Evolutionary conservation across 2,113 vertebrate species (phyloP).

Genomic region (Takifugu bimaculatus): DNA sequence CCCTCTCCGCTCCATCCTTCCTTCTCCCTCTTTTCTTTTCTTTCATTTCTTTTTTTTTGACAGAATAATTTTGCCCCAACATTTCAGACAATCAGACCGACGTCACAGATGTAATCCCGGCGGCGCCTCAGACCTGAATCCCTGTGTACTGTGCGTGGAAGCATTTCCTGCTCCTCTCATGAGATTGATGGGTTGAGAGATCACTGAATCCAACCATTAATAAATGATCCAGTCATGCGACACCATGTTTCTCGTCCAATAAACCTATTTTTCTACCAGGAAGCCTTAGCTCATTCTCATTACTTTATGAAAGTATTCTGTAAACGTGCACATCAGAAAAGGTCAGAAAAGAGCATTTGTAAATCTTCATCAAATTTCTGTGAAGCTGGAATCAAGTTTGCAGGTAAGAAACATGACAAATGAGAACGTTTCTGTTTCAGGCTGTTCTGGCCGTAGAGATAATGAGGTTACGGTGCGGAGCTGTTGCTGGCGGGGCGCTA

Average conservation of each 20-base stretch:
- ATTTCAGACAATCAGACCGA: constrained; percentile 50
- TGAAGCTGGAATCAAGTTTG: constrained; percentile 20
- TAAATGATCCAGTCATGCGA: constrained; percentile 71
- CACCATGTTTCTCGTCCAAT: constrained; percentile 80
- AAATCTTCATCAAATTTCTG: constrained; percentile 9
- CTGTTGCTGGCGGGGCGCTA: constrained; percentile 16
- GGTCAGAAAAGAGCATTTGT: constrained; percentile 10
- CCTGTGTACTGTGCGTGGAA: constrained; percentile 44
- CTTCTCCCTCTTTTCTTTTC: constrained; percentile 15
- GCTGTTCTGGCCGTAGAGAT: no score
- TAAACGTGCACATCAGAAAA: background rate
- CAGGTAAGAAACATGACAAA: constrained; percentile 61
- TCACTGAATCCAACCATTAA: constrained; percentile 52
- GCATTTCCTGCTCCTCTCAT: constrained; percentile 27
- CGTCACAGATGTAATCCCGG: constrained; percentile 34
- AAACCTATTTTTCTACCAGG: constrained; percentile 92
- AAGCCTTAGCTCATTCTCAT: constrained; percentile 68
- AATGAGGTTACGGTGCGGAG: no score
- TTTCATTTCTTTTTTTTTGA: constrained; percentile 27
- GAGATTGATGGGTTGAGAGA: constrained; percentile 26
- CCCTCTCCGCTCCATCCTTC: constrained; percentile 6
- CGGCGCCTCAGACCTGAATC: constrained; percentile 29
- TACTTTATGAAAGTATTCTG: constrained; percentile 1
- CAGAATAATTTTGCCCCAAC: constrained; percentile 57
- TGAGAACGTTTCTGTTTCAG: background rate